A percentile compares a stretch with the other conserved stretches of the same genome.
Evolutionary conservation across 2,888 invertebrate species (phyloP).

Genomic region (Oxycera nigricornis): DNA sequence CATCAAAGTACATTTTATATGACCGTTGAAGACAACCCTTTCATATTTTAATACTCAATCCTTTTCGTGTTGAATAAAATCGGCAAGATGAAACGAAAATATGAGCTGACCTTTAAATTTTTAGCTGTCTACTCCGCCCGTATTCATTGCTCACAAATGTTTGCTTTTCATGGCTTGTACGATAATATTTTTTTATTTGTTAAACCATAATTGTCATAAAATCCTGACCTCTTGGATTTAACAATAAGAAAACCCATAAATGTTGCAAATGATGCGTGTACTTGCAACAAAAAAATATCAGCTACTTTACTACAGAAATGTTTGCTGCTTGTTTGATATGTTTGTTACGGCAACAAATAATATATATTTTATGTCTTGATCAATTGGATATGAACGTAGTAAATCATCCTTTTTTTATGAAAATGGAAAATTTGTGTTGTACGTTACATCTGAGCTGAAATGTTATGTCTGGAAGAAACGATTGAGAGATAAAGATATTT

Average conservation of each 20-base stretch:
- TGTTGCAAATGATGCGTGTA: conserved; percentile 2
- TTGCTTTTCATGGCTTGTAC: neutral
- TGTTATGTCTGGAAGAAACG: neutral
- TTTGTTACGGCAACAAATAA: neutral
- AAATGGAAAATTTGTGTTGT: neutral
- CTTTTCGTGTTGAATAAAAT: too few relatives aligned
- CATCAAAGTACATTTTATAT: too few relatives aligned
- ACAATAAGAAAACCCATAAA: conserved; percentile 28
- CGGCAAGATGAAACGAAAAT: too few relatives aligned
- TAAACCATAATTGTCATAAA: conserved; percentile 13
- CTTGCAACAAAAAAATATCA: neutral
- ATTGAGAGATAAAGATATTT: neutral
- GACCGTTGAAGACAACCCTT: too few relatives aligned
- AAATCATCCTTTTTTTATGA: conserved; percentile 16
- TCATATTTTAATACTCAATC: too few relatives aligned
- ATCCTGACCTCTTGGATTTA: conserved; percentile 9
- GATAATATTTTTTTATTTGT: neutral
- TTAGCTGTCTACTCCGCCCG: neutral
- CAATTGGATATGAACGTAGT: conserved; percentile 21
- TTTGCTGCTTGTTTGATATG: conserved; percentile 14
- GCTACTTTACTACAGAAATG: neutral
- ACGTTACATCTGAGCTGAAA: neutral
- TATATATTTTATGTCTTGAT: conserved; percentile 34
- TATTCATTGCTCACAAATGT: neutral
- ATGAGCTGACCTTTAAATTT: too few relatives aligned